phyloP scores from a whole-genome alignment of 2,113 vertebrate genomes.

The Thinocorus orbignyianus region DNA sequence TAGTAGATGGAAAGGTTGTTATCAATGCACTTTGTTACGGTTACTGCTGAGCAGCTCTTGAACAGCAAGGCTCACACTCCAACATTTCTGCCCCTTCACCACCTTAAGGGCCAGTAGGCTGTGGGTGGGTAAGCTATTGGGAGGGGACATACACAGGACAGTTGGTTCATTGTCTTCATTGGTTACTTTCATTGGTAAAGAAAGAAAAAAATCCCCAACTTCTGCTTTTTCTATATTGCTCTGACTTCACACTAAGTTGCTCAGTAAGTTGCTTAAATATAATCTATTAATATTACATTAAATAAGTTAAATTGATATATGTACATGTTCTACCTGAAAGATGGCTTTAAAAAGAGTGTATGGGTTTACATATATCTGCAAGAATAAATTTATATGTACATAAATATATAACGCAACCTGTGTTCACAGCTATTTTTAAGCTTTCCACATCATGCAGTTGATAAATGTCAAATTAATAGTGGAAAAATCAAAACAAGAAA shows the following conservation, averaged over 20 bases:
- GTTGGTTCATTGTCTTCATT: not conserved
- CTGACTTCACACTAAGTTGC: not conserved
- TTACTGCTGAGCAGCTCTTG: not conserved
- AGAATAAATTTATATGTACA: not conserved
- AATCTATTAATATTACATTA: not conserved
- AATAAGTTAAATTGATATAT: not conserved
- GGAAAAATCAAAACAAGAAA: not conserved
- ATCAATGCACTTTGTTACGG: not conserved
- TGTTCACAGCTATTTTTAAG: not conserved
- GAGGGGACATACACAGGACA: not conserved
- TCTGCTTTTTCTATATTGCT: not conserved
- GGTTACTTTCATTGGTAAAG: not conserved
- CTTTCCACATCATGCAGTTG: not conserved
- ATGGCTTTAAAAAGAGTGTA: not conserved
- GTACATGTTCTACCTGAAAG: not conserved
- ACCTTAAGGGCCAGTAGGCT: not conserved
- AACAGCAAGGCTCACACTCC: not conserved
- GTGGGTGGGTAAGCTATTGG: too few relatives aligned
- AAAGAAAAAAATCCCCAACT: not conserved
- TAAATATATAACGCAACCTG: not conserved
- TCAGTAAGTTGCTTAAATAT: not conserved
- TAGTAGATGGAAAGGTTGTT: not conserved
- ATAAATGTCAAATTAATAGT: not conserved
- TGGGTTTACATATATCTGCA: not conserved
- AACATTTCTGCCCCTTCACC: not conserved